phyloP scores from a whole-genome alignment of 2,797 vertebrate genomes.

The Sebastes wilsoni region DNA sequence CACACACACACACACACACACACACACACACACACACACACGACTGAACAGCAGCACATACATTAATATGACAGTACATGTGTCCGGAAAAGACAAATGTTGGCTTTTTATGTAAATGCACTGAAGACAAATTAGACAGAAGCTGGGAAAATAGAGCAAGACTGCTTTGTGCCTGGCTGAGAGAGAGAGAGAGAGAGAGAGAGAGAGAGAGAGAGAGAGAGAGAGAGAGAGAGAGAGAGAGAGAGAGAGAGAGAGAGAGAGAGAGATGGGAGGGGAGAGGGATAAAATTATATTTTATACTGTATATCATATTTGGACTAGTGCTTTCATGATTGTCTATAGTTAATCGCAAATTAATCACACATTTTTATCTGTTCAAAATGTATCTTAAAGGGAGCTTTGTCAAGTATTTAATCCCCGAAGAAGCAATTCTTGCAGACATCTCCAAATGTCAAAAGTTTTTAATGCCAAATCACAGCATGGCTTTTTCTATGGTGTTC shows the following conservation, averaged over 20 bases:
- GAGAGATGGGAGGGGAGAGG: too few relatives aligned
- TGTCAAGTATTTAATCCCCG: too few relatives aligned
- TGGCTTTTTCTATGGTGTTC: too few relatives aligned
- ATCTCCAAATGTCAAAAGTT: too few relatives aligned
- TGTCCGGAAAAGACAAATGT: slow-evolving; percentile 4
- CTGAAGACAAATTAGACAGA: slow-evolving; percentile 16
- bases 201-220: not conserved
- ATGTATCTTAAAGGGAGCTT: too few relatives aligned
- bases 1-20: not conserved
- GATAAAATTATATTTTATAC: too few relatives aligned
- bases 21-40: not conserved
- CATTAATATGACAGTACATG: slow-evolving; percentile 2
- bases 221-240: not conserved
- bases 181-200: not conserved
- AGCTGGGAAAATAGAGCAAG: slow-evolving; percentile 15
- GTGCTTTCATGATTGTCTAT: too few relatives aligned
- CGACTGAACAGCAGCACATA: slow-evolving; percentile 7
- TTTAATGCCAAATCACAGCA: too few relatives aligned
- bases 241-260: not conserved
- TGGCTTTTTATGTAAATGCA: slow-evolving; percentile 35
- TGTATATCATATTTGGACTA: too few relatives aligned
- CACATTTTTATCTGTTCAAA: too few relatives aligned
- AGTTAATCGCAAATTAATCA: too few relatives aligned
- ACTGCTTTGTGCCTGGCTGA: slow-evolving; percentile 28
- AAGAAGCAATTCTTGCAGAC: too few relatives aligned